A percentile compares a stretch with the other conserved stretches of the same genome.
Conservation (phyloP, 2,797 vertebrate genomes). For the Oophaga sylvatica region DNA sequence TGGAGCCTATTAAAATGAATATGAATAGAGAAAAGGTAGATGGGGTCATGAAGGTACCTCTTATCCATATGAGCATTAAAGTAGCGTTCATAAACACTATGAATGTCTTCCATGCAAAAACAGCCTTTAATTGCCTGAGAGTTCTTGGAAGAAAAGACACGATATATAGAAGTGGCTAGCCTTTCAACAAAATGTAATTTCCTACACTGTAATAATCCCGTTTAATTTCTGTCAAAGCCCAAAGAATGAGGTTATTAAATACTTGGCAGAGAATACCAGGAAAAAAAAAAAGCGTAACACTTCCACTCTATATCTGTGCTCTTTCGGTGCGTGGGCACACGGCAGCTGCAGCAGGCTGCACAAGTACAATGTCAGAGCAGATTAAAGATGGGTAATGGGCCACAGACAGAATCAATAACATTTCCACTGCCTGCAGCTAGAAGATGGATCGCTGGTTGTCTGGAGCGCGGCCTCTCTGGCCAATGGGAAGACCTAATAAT, state of each 20-base stretch:
- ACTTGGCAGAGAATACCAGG: neutral
- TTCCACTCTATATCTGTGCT: neutral
- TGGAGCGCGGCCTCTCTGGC: constrained; percentile 1
- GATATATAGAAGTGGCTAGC: neutral
- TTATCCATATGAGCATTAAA: neutral
- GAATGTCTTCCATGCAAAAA: neutral
- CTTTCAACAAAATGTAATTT: constrained; percentile 5
- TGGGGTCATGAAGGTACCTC: neutral
- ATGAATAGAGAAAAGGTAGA: neutral
- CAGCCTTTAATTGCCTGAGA: neutral
- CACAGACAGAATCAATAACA: constrained; percentile 42
- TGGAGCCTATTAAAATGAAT: neutral
- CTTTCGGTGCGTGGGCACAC: constrained; percentile 3
- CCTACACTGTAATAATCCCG: neutral
- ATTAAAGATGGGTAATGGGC: constrained; percentile 50
- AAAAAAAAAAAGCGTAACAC: neutral
- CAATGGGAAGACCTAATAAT: constrained; percentile 2
- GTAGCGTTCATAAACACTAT: neutral
- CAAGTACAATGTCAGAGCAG: constrained; percentile 37
- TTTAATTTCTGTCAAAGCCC: constrained; percentile 19
- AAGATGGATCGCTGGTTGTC: constrained; percentile 24
- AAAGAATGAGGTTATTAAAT: constrained; percentile 15
- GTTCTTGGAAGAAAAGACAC: neutral
- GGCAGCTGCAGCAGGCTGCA: neutral
- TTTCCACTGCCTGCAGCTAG: constrained; percentile 45